A percentile compares a stretch with the other conserved stretches of the same genome.
Conservation (phyloP, 2,888 invertebrate species). For the Byasa hedistus region DNA sequence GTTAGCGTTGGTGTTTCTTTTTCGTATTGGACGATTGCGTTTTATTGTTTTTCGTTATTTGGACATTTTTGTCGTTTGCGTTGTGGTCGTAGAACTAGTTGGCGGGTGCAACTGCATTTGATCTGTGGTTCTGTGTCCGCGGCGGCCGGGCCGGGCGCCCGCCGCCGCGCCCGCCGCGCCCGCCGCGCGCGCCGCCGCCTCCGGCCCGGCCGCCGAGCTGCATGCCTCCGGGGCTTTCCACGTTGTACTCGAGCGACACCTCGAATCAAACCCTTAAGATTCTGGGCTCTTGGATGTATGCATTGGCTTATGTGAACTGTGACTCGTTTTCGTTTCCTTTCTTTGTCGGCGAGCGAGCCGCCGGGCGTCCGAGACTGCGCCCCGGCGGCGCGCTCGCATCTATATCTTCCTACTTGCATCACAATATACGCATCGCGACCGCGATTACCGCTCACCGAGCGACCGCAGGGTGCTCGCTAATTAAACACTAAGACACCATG, state of each 20-base stretch:
- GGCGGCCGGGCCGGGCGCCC: constrained; percentile 39
- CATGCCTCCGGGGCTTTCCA: constrained; percentile 77
- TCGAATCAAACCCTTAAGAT: constrained; percentile 79
- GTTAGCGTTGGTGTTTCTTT: constrained; percentile 79
- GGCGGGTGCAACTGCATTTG: constrained; percentile 79
- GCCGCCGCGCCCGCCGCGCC: constrained; percentile 35
- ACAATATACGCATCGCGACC: not conserved
- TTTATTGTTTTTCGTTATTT: constrained; percentile 55
- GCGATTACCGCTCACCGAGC: constrained; percentile 9
- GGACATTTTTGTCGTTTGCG: constrained; percentile 68
- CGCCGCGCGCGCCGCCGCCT: constrained; percentile 42
- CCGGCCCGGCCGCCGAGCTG: constrained; percentile 68
- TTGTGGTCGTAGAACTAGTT: constrained; percentile 77
- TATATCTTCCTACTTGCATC: constrained; percentile 63
- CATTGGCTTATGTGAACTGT: constrained; percentile 81
- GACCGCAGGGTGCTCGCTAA: constrained; percentile 8
- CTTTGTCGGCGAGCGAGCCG: constrained; percentile 70
- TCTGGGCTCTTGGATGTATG: constrained; percentile 81
- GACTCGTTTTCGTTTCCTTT: constrained; percentile 80
- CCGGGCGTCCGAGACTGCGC: constrained; percentile 58
- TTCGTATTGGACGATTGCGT: constrained; percentile 71
- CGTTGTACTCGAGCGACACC: constrained; percentile 74
- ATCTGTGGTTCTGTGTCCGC: constrained; percentile 78
- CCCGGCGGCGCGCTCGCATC: constrained; percentile 70
- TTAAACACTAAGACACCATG: not conserved